Conservation (phyloP, 2,797 vertebrate species). For the Chaetodon trifasciatus region DNA sequence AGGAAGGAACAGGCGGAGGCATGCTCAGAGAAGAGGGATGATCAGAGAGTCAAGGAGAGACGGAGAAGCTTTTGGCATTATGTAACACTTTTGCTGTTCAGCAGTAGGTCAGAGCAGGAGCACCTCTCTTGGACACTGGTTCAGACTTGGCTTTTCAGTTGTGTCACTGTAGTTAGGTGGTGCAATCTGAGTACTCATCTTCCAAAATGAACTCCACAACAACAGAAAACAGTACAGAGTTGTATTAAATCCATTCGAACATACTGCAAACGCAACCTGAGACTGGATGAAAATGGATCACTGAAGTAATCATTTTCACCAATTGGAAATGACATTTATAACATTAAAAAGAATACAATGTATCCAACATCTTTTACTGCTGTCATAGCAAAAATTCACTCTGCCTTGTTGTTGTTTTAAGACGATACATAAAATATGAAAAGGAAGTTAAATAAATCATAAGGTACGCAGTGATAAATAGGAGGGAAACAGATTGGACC, state of each 20-base stretch:
- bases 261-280: background rate
- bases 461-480: slow-evolving; percentile 61
- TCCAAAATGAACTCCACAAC: background rate
- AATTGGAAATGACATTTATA: slow-evolving; percentile 33
- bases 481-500: slow-evolving; percentile 56
- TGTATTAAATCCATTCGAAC: slow-evolving; percentile 4
- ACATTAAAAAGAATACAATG: slow-evolving; percentile 32
- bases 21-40: background rate
- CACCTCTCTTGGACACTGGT: slow-evolving; percentile 15
- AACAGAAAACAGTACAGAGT: background rate
- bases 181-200: slow-evolving; percentile 5
- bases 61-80: background rate
- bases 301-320: slow-evolving; percentile 10
- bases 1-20: slow-evolving; percentile 5
- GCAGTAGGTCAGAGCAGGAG: background rate
- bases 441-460: slow-evolving; percentile 72
- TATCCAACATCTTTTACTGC: slow-evolving; percentile 38
- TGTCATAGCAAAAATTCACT: slow-evolving; percentile 31
- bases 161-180: slow-evolving; percentile 1
- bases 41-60: slow-evolving; percentile 16
- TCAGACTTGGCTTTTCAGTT: slow-evolving; percentile 13
- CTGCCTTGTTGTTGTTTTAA: slow-evolving; percentile 61
- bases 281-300: slow-evolving; percentile 1
- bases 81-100: slow-evolving; percentile 15
- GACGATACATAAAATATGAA: slow-evolving; percentile 70